phyloP scores from a whole-genome alignment of 1,140 invertebrate genomes.

The Ladona fulva region DNA sequence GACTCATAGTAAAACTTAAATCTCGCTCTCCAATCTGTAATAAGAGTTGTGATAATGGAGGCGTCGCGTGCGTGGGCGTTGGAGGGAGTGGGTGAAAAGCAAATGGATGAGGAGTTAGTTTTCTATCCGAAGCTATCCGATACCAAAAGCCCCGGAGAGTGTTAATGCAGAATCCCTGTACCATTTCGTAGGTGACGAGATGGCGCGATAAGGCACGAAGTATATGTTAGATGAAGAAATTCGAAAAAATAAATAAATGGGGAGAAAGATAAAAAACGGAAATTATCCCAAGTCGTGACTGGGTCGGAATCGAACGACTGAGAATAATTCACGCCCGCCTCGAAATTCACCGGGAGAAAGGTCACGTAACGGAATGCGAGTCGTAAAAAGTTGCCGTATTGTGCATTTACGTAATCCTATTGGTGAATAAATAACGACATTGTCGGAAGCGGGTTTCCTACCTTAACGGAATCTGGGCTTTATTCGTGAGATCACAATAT shows the following conservation, averaged over 20 bases:
- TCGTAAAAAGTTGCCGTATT: neutral
- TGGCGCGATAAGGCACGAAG: neutral
- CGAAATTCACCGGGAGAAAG: neutral
- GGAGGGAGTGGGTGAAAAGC: neutral
- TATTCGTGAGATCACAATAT: too few relatives aligned
- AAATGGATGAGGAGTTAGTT: neutral
- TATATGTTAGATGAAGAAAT: neutral
- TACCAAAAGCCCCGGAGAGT: neutral
- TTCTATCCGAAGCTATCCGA: too few relatives aligned
- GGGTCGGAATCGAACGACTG: neutral
- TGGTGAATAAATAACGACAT: too few relatives aligned
- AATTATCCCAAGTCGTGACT: neutral
- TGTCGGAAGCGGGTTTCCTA: too few relatives aligned
- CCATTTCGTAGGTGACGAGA: neutral
- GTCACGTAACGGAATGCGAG: neutral
- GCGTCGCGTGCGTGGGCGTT: neutral
- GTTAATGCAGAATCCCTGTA: conserved; percentile 5
- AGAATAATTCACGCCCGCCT: neutral
- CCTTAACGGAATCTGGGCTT: too few relatives aligned
- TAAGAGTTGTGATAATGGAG: too few relatives aligned
- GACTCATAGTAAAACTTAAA: too few relatives aligned
- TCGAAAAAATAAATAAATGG: neutral
- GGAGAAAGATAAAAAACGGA: neutral
- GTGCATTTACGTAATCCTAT: too few relatives aligned
- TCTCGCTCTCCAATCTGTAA: too few relatives aligned